Evolutionary conservation across 2,797 vertebrate genomes (phyloP).

Genomic region (Bradypodion ventrale): DNA sequence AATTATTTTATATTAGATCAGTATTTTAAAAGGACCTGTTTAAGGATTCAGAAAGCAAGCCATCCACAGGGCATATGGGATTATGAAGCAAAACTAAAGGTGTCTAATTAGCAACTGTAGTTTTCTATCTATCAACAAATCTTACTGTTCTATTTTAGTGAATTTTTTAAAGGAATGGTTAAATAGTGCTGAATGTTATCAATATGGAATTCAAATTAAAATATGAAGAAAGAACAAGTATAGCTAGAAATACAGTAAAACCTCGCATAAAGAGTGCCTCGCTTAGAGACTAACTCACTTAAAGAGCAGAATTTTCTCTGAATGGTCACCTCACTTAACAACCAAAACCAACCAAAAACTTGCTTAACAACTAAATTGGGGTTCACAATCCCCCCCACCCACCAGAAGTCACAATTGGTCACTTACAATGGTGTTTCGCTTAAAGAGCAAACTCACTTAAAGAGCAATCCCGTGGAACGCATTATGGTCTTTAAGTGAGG

Average conservation of each 20-base stretch:
- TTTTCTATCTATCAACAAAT: conserved; percentile 43
- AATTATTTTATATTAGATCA: conserved; percentile 40
- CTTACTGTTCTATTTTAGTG: conserved; percentile 55
- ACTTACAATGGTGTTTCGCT: too few relatives aligned
- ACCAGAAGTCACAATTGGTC: too few relatives aligned
- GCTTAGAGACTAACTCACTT: too few relatives aligned
- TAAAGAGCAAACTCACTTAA: too few relatives aligned
- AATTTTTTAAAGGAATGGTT: conserved; percentile 60
- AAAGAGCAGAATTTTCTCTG: too few relatives aligned
- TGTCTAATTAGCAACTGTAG: conserved; percentile 51
- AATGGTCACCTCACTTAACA: too few relatives aligned
- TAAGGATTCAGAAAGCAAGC: conserved; percentile 26
- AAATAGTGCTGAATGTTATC: conserved; percentile 46
- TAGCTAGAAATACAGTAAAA: background rate
- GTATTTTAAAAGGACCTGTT: conserved; percentile 39
- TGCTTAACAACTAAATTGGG: too few relatives aligned
- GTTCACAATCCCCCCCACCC: too few relatives aligned
- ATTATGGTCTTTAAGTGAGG: too few relatives aligned
- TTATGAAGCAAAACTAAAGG: conserved; percentile 31
- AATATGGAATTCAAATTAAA: conserved; percentile 31
- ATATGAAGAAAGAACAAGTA: background rate
- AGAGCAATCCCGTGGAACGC: too few relatives aligned
- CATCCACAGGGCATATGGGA: conserved; percentile 21
- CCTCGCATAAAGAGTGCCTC: too few relatives aligned
- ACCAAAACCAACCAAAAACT: too few relatives aligned